Conservation (phyloP, 2,888 invertebrate genomes). For the Digitonthophagus gazella region DNA sequence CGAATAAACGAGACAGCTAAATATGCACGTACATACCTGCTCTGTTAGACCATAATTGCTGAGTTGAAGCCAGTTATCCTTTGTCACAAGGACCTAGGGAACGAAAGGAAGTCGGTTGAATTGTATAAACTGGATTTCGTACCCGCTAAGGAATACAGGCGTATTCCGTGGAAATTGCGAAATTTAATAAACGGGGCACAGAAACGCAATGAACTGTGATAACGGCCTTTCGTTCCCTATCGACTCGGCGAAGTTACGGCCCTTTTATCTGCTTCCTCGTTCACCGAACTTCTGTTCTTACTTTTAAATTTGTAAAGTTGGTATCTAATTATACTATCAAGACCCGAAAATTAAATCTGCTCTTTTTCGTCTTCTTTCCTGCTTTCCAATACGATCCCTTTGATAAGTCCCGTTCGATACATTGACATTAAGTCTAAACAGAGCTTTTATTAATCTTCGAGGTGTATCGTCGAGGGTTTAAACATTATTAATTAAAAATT, state of each 20-base stretch:
- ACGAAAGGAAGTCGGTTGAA: slow-evolving; percentile 18
- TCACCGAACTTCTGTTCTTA: slow-evolving; percentile 24
- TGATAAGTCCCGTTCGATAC: background rate
- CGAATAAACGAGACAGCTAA: no score
- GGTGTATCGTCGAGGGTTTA: no score
- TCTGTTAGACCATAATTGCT: background rate
- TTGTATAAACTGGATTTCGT: slow-evolving; percentile 30
- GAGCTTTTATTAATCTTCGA: background rate
- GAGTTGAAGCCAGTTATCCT: background rate
- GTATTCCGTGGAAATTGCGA: slow-evolving; percentile 33
- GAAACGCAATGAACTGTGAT: slow-evolving; percentile 39
- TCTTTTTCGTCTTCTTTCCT: background rate
- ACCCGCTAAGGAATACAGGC: slow-evolving; percentile 27
- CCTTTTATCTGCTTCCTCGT: background rate
- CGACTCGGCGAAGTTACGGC: slow-evolving; percentile 22
- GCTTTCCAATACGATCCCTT: background rate
- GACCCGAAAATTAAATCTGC: background rate
- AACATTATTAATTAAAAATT: no score
- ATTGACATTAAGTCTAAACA: background rate
- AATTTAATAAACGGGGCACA: slow-evolving; percentile 39
- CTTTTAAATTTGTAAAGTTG: slow-evolving; percentile 23
- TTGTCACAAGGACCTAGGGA: slow-evolving; percentile 7
- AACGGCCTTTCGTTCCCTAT: slow-evolving; percentile 35
- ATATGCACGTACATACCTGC: no score
- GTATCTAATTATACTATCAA: background rate